A percentile compares a stretch with the other conserved stretches of the same genome.
Conservation (phyloP, 2,113 vertebrate genomes). For the Phylloscopus trochilus region DNA sequence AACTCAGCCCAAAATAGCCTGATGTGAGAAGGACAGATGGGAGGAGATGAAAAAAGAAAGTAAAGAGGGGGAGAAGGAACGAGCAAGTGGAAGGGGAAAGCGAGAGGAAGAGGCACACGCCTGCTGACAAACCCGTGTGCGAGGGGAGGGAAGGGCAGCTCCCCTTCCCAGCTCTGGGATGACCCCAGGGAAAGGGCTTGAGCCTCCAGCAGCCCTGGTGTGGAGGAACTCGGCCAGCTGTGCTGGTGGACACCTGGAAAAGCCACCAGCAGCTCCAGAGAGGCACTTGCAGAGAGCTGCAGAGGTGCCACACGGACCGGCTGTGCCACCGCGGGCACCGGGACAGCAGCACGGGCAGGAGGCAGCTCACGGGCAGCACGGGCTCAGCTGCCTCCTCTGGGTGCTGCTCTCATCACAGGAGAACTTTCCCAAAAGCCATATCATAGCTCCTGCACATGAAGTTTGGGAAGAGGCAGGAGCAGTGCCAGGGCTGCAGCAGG, state of each 20-base stretch:
- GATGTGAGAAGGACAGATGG: conserved; percentile 60
- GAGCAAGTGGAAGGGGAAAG: background rate
- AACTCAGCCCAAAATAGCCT: conserved; percentile 45
- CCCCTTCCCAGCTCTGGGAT: fast-evolving
- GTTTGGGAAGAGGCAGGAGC: fast-evolving
- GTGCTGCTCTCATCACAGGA: background rate
- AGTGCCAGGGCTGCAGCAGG: background rate
- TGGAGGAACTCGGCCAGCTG: background rate
- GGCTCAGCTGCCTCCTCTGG: background rate
- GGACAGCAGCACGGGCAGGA: fast-evolving
- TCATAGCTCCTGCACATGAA: fast-evolving
- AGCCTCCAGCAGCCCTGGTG: background rate
- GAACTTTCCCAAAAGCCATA: background rate
- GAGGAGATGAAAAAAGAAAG: conserved; percentile 48
- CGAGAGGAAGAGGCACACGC: background rate
- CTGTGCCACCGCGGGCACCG: fast-evolving
- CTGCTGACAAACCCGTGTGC: background rate
- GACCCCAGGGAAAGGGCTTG: background rate
- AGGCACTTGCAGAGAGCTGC: fast-evolving
- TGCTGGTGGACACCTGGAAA: background rate
- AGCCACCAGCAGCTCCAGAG: background rate
- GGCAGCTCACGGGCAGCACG: fast-evolving
- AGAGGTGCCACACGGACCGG: fast-evolving
- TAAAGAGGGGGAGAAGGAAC: conserved; percentile 17
- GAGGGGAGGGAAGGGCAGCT: background rate